Evolutionary conservation across 2,888 invertebrate species (phyloP), one percentile per base, ranked within the genome.

Genomic region (Chelonus formosanus): DNA sequence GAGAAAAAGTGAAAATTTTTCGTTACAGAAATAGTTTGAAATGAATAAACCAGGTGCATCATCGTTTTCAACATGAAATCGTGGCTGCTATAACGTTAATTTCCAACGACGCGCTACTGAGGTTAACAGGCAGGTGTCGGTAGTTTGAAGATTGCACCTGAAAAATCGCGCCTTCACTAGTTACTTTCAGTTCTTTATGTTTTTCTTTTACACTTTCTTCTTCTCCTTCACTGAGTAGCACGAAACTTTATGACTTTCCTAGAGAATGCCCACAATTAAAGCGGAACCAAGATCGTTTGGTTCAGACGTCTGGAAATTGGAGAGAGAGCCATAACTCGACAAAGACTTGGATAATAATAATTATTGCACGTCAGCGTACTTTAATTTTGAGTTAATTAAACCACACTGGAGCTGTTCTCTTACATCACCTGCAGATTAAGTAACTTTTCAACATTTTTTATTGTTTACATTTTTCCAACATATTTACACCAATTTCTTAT

Each of bases 321-420:
- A 61, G 66, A 56, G 44, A 69, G 71, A 62, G 65, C 68, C 48
- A 48, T 70, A 66, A 61, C 52, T 36, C 58, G 53, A 71, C 68
- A 61, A 68, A 70, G 64, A 20, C 68, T 58, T 57, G 71, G 71
- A 71, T 71, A 70, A 72, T 67, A 73, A 78, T 75, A 77, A 78
- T 81, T 79, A 78, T 77, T 80, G 80, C 80, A 78, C 76, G 80
- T 81, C 81, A 80, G 78, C 77, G 74, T 76, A 62, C 73, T 76
- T 78, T 76, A 76, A 78, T 78, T 79, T 78, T 71, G 63, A 70
- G 74, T 76, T 78, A 78, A 78, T 78, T 78, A 78, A 78, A 69
- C 75, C 73, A 71, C 60, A 32, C 63, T 61, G 40, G 59, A 50
- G 56, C 40, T 56, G 61, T 64, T 66, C 66, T 57, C 61, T 61